Conservation (phyloP, 2,797 vertebrate species). For the Pristis pectinata region DNA sequence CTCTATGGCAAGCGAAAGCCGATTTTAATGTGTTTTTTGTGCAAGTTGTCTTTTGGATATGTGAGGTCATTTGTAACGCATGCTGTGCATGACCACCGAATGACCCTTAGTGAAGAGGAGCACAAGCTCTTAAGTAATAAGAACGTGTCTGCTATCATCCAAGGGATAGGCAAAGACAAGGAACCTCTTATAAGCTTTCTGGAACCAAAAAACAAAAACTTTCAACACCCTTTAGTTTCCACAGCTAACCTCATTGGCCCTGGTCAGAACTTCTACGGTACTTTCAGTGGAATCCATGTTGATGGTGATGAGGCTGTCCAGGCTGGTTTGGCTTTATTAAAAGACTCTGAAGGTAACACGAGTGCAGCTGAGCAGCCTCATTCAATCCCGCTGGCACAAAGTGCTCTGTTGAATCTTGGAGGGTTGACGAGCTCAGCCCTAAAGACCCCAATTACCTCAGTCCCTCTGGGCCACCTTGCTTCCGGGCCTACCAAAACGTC, state of each 20-base stretch:
- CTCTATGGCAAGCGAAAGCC: conserved; percentile 98
- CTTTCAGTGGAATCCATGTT: conserved; percentile 95
- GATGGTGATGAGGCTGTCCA: conserved; percentile 77
- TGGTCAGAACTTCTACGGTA: conserved; percentile 97
- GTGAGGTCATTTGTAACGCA: conserved; percentile 96
- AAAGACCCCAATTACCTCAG: conserved; percentile 83
- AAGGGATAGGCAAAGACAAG: conserved; percentile 99
- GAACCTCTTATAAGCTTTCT: conserved; percentile 99
- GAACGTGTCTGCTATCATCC: conserved; percentile 98
- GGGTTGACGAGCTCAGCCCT: conserved; percentile 74
- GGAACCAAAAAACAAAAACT: conserved; percentile 99
- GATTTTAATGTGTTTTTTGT: conserved; percentile 99
- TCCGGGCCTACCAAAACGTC: conserved; percentile 87
- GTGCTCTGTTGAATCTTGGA: conserved; percentile 79
- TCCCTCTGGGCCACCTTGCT: conserved; percentile 67
- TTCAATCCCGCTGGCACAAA: conserved; percentile 66
- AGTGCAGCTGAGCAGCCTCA: conserved; percentile 52
- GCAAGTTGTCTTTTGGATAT: conserved; percentile 98
- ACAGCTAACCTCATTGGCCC: conserved; percentile 84
- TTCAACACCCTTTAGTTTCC: conserved; percentile 77
- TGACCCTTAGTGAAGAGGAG: conserved; percentile 97
- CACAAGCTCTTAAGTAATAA: conserved; percentile 94
- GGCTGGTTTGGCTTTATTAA: conserved; percentile 50
- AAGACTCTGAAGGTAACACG: conserved; percentile 60
- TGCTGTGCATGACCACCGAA: conserved; percentile 96